Evolutionary conservation across 2,797 vertebrate genomes (phyloP), one percentile per base, ranked within the genome.

Genomic region (Halcyon chelicuti): DNA sequence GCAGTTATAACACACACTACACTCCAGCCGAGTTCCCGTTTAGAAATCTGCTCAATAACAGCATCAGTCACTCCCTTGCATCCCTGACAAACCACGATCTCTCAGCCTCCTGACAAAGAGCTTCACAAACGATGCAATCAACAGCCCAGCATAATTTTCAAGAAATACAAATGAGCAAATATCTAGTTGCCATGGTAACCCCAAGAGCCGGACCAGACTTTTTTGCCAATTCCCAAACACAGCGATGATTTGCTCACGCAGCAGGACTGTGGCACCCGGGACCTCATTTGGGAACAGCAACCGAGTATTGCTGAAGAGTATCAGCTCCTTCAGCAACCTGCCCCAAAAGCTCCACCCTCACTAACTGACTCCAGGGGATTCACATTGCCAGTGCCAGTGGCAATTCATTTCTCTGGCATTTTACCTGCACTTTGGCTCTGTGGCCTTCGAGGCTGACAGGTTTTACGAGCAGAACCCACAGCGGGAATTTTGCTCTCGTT

Each of bases 121-220:
- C 92, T 63, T 44, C 82, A 84, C 80, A 95, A 96, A 82, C 1
- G n/a, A 76, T 40, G 86, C 77, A 95, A 94, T 96, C 96, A 90
- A 31, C 70, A 79, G 63, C 83, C 26, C 75, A 57, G 77, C 44
- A 58, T 88, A 63, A 90, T 96, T 95, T 90, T 94, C 63, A 94
- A 79, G 86, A 95, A 94, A 93, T 81, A 96, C 83, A 95, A 95
- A 93, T 82, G 88, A 94, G 74, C 74, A 84, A 90, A 94, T 93
- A 85, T 20, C 70, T 25, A 14, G 90, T 97, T 93, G 91, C 55
- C 71, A 47, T 88, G 86, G 94, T 22, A 96, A 95, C 95, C 57
- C 33, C 20, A 49, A 52, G 76, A 86, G 40, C 60, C 1, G 12
- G 82, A 72, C 79, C 3, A n/a, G 58, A 78, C 77, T 42, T 73